Conservation (phyloP, 2,888 invertebrate species). For the Synergus laeviventris region DNA sequence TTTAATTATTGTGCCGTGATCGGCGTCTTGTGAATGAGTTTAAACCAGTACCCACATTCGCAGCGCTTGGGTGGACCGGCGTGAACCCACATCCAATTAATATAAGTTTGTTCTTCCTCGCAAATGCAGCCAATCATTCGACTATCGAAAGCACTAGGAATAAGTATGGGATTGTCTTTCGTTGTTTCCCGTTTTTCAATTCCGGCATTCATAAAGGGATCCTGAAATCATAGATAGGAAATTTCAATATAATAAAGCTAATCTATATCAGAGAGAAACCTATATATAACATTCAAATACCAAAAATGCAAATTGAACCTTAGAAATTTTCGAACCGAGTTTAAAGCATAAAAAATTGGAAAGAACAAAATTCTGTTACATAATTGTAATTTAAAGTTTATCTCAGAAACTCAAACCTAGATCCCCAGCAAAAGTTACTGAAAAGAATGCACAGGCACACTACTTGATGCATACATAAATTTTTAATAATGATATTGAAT, state of each 20-base stretch:
- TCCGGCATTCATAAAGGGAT: conserved; percentile 91
- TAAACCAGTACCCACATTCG: conserved; percentile 98
- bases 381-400: background rate
- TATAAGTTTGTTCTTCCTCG: conserved; percentile 92
- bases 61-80: conserved; percentile 93
- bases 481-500: background rate
- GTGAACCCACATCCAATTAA: conserved; percentile 97
- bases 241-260: background rate
- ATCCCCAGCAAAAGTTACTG: background rate
- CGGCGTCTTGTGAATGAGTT: conserved; percentile 84
- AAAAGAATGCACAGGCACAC: background rate
- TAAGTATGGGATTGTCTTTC: conserved; percentile 89
- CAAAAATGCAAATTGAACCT: background rate
- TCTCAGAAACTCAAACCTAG: background rate
- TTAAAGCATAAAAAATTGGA: background rate
- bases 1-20: conserved; percentile 11
- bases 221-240: conserved; percentile 69
- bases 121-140: conserved; percentile 97
- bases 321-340: background rate
- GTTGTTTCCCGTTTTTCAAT: conserved; percentile 89
- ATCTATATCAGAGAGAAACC: background rate
- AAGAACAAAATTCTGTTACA: background rate
- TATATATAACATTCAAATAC: background rate
- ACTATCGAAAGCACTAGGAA: conserved; percentile 93
- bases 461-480: background rate